These are phyloP conservation scores for Urocitellus parryii DNA, from an alignment of 2,113 vertebrate species.

Conservation along the genomic window DNA sequence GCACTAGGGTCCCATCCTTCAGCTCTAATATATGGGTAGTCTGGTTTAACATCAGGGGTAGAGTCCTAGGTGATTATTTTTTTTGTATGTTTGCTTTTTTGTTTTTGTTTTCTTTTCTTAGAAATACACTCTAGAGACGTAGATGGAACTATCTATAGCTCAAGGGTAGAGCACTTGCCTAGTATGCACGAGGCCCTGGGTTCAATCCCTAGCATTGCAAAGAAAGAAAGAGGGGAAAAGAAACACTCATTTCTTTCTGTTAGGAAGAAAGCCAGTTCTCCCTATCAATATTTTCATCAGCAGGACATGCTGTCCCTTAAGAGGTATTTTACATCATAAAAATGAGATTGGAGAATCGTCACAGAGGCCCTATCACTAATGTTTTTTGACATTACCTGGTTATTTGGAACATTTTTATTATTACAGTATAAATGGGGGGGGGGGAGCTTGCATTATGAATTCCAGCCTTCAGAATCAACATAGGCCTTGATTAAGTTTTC, in stretches of 20 bases:
- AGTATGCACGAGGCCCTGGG: background rate
- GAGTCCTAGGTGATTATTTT: background rate
- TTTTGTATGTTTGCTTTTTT: background rate
- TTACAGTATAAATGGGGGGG: background rate
- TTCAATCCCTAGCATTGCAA: background rate
- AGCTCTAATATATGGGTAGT: background rate
- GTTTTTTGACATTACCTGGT: background rate
- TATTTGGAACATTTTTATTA: slow-evolving; percentile 44
- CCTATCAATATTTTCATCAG: background rate
- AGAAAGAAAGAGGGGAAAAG: background rate
- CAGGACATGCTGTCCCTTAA: background rate
- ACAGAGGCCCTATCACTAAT: background rate
- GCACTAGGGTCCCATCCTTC: slow-evolving; percentile 55
- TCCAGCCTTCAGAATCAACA: background rate
- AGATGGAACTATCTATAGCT: background rate
- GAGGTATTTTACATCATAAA: slow-evolving; percentile 38
- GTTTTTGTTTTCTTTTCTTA: background rate
- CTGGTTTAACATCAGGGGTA: background rate
- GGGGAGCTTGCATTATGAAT: background rate
- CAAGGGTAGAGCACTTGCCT: background rate
- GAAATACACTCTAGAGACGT: background rate
- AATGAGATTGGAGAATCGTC: background rate
- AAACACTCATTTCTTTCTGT: background rate
- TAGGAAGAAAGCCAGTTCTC: background rate
- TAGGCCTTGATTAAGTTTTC: background rate